A percentile compares a stretch with the other conserved stretches of the same genome.
Evolutionary conservation across 2,888 invertebrate species (phyloP).

Genomic region (Perithous albicinctus): DNA sequence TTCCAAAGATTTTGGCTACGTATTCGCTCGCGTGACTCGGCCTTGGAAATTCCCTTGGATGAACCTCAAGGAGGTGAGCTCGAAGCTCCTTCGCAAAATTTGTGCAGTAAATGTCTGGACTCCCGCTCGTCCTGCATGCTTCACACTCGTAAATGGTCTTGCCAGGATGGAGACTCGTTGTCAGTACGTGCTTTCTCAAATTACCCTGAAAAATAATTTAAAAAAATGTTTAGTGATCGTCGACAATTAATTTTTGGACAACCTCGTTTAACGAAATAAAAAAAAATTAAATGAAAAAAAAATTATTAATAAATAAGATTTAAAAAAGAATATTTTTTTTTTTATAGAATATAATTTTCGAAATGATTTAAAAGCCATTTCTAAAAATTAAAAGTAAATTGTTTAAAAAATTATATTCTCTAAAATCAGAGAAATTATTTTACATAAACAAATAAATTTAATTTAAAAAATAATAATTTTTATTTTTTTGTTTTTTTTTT

Average conservation of each 20-base stretch:
- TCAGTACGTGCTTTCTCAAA: constrained; percentile 93
- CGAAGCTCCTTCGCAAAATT: constrained; percentile 90
- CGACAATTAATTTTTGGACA: background rate
- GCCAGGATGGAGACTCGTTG: constrained; percentile 92
- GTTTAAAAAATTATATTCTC: background rate
- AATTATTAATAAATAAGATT: too few species aligned
- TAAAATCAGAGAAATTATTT: too few species aligned
- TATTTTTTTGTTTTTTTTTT: too few species aligned
- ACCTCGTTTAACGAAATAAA: background rate
- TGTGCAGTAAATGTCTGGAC: constrained; percentile 85
- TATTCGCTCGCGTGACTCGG: constrained; percentile 86
- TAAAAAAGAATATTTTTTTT: too few species aligned
- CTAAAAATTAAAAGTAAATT: too few species aligned
- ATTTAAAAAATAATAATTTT: too few species aligned
- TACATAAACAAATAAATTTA: too few species aligned
- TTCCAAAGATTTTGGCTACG: constrained; percentile 85
- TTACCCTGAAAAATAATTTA: constrained; percentile 88
- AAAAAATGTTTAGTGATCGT: background rate
- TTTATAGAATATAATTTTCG: too few species aligned
- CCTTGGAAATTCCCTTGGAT: constrained; percentile 86
- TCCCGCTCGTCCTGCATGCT: constrained; percentile 87
- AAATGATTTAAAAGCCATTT: too few species aligned
- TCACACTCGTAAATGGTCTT: constrained; percentile 92
- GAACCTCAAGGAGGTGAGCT: constrained; percentile 87
- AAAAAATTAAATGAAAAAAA: background rate